Percentiles rank a stretch among this genome's conserved stretches.
Conservation (phyloP, 2,888 invertebrate species). For the Idaea biselata region DNA sequence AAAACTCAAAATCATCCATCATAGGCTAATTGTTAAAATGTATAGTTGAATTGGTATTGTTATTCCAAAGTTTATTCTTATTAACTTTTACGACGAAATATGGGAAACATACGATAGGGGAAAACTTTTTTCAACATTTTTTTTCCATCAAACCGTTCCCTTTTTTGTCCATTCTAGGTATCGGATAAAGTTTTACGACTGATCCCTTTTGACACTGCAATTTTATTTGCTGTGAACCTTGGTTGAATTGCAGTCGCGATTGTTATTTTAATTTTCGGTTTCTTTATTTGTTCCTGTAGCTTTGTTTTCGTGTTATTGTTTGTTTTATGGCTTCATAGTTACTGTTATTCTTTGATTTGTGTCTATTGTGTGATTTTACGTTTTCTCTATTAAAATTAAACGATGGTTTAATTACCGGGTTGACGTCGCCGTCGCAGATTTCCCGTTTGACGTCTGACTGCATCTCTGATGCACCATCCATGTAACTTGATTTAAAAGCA, state of each 20-base stretch:
- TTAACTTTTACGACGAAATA: conserved; percentile 26
- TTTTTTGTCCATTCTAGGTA: conserved; percentile 39
- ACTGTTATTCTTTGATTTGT: conserved; percentile 2
- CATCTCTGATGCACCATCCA: conserved; percentile 46
- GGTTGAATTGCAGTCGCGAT: conserved; percentile 28
- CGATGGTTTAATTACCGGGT: conserved; percentile 38
- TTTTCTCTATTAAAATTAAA: conserved; percentile 18
- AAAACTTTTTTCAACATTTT: conserved; percentile 41
- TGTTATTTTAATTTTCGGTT: conserved; percentile 33
- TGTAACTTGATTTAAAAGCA: conserved; percentile 74
- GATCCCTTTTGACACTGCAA: conserved; percentile 40
- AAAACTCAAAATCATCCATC: conserved; percentile 15
- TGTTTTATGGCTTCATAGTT: conserved; percentile 6
- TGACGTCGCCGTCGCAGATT: conserved; percentile 24
- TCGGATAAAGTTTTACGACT: conserved; percentile 38
- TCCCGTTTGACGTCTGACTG: conserved; percentile 37
- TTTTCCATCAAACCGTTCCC: conserved; percentile 31
- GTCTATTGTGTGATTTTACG: conserved; percentile 6
- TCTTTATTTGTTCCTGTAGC: conserved; percentile 27
- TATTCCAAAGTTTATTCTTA: neutral
- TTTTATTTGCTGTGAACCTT: conserved; percentile 37
- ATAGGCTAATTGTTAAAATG: neutral
- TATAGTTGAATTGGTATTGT: conserved; percentile 18
- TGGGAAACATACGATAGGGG: conserved; percentile 29
- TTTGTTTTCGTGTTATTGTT: conserved; percentile 9